Evolutionary conservation across 2,113 vertebrate genomes (phyloP).

Genomic region (Amphiprion percula): DNA sequence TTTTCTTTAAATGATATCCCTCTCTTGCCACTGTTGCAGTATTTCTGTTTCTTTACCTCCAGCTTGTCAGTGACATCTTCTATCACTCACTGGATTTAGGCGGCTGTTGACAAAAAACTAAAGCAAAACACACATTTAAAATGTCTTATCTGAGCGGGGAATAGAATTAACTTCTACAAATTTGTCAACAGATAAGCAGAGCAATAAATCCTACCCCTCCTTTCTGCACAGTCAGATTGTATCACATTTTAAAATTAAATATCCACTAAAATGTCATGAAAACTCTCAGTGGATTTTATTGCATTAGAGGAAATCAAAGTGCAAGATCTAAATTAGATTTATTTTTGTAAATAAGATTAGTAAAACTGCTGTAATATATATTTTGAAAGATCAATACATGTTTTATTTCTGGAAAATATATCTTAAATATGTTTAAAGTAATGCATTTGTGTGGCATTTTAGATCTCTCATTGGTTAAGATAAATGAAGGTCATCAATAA

Average conservation of each 20-base stretch:
- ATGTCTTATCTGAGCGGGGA: background rate
- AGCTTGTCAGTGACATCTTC: background rate
- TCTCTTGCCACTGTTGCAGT: background rate
- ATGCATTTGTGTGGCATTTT: background rate
- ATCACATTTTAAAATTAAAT: background rate
- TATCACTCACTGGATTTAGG: conserved; percentile 8
- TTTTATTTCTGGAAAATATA: background rate
- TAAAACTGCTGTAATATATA: background rate
- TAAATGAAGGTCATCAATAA: too few species aligned
- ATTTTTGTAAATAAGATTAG: background rate
- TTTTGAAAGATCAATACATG: background rate
- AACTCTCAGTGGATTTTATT: background rate
- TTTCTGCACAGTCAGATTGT: background rate
- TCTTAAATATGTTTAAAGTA: background rate
- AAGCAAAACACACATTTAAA: background rate
- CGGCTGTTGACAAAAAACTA: background rate
- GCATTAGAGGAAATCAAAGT: background rate
- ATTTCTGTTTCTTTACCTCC: background rate
- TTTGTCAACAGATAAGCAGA: background rate
- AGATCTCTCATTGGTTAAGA: too few species aligned
- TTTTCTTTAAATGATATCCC: too few species aligned
- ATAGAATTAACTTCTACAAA: background rate
- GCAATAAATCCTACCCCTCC: background rate
- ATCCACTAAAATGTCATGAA: background rate
- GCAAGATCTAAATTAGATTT: background rate